Conservation (phyloP, 23 tunicate species). For the Trididemnum clinides region DNA sequence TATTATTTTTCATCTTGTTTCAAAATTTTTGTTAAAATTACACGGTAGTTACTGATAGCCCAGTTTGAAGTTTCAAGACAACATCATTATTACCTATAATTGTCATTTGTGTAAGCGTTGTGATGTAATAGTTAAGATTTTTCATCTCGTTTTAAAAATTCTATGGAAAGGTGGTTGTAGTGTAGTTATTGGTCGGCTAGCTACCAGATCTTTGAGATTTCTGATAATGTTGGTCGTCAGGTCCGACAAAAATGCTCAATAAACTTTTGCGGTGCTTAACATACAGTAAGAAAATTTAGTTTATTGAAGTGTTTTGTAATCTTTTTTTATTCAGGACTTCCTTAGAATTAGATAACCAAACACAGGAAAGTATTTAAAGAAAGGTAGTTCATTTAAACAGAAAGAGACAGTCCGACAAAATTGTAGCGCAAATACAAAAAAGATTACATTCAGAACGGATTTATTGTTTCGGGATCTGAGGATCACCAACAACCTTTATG, state of each 20-base stretch:
- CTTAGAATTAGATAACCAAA: slow-evolving; percentile 23
- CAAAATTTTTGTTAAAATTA: too few species aligned
- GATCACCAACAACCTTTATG: slow-evolving; percentile 60
- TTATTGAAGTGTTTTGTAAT: slow-evolving; percentile 12
- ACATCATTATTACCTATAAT: slow-evolving; percentile 1
- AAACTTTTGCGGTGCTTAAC: slow-evolving; percentile 8
- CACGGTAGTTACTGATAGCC: too few species aligned
- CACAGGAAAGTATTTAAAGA: slow-evolving; percentile 29
- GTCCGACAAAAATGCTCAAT: too few species aligned
- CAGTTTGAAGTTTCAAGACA: too few species aligned
- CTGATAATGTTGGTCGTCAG: slow-evolving; percentile 9
- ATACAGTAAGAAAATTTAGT: slow-evolving; percentile 1
- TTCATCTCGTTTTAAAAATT: slow-evolving; percentile 1
- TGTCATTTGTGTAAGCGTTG: background rate
- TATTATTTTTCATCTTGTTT: too few species aligned
- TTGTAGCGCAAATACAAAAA: slow-evolving; percentile 43
- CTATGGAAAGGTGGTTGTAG: background rate
- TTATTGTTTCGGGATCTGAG: slow-evolving; percentile 56
- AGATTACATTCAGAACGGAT: slow-evolving; percentile 61
- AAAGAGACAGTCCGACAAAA: slow-evolving; percentile 43
- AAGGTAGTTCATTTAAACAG: slow-evolving; percentile 37
- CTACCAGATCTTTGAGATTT: background rate
- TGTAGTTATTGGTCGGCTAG: background rate
- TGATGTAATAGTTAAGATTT: too few species aligned
- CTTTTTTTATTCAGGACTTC: too few species aligned